phyloP scores from a whole-genome alignment of 2,888 invertebrate genomes.

The Leptarthrus brevirostris region DNA sequence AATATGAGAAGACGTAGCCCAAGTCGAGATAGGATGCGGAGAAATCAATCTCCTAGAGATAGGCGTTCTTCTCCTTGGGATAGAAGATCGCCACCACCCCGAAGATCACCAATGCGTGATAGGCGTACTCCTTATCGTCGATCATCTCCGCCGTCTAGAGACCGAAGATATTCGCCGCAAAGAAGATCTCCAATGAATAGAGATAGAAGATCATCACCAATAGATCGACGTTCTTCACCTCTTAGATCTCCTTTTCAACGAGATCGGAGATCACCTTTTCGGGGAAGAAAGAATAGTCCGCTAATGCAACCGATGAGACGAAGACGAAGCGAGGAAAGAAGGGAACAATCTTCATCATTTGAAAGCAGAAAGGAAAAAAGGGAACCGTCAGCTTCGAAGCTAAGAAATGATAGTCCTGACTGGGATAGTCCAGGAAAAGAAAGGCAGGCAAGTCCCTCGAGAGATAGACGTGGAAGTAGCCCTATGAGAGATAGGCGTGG shows the following conservation, averaged over 20 bases:
- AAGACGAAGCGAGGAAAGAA: conserved; percentile 31
- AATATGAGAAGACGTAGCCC: conserved; percentile 61
- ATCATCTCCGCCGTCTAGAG: conserved; percentile 60
- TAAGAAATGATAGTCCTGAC: conserved; percentile 59
- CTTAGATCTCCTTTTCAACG: conserved; percentile 37
- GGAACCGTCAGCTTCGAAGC: conserved; percentile 36
- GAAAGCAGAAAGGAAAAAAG: conserved; percentile 43
- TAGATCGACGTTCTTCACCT: conserved; percentile 56
- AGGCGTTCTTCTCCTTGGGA: conserved; percentile 62
- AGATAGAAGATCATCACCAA: conserved; percentile 60
- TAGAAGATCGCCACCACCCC: conserved; percentile 63
- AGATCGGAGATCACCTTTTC: conserved; percentile 62
- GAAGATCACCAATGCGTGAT: conserved; percentile 60
- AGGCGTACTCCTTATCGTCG: conserved; percentile 60
- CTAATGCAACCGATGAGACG: neutral
- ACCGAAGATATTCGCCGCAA: conserved; percentile 51
- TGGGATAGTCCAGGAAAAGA: no score
- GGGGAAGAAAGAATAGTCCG: conserved; percentile 45
- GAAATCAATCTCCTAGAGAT: conserved; percentile 59
- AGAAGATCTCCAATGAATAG: conserved; percentile 53
- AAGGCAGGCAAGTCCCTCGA: no score
- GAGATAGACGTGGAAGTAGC: no score
- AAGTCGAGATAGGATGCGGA: conserved; percentile 59
- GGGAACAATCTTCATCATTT: neutral
- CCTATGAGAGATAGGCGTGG: no score